Conservation (phyloP, 1,140 invertebrate genomes). For the Diuraphis noxia region DNA sequence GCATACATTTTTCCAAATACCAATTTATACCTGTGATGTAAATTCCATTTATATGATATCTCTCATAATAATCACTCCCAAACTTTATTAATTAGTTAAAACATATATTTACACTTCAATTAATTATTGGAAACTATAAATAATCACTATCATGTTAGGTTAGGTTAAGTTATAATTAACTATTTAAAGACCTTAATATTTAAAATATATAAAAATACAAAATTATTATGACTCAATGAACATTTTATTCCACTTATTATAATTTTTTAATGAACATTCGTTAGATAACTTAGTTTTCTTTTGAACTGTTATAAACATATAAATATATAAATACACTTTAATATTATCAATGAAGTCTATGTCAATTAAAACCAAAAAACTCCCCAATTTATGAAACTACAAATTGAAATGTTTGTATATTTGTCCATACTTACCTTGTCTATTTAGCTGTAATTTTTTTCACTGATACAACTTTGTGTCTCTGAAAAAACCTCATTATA, state of each 20-base stretch:
- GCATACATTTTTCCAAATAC: background rate
- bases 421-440: background rate
- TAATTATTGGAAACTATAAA: background rate
- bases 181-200: no score
- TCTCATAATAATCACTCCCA: no score
- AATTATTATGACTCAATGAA: background rate
- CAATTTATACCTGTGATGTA: background rate
- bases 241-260: background rate
- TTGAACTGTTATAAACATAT: background rate
- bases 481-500: background rate
- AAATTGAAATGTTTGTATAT: background rate
- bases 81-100: background rate
- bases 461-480: rapidly evolving
- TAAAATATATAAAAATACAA: background rate
- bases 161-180: no score
- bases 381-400: background rate
- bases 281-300: background rate
- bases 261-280: no score
- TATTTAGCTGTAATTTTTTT: background rate
- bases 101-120: background rate
- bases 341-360: background rate
- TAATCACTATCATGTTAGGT: background rate
- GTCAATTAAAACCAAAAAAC: background rate
- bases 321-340: background rate
- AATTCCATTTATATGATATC: no score